These are phyloP conservation scores for Carassius gibelio DNA, from an alignment of 2,113 vertebrate species.

Conservation along the genomic window DNA sequence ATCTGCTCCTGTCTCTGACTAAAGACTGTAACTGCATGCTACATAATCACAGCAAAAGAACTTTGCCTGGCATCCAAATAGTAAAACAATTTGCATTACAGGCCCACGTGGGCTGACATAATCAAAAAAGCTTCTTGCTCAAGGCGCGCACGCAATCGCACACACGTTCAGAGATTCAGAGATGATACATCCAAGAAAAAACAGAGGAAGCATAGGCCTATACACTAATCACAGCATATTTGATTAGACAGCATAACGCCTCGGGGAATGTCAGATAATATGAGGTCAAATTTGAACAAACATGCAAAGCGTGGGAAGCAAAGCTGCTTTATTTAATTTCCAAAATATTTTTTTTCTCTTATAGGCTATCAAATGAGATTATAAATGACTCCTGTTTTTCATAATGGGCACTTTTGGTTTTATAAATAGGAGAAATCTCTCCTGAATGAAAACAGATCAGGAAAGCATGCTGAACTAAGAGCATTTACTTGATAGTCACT, in stretches of 20 bases:
- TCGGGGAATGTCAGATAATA: slow-evolving; percentile 13
- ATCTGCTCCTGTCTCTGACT: slow-evolving; percentile 16
- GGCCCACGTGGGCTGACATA: not conserved
- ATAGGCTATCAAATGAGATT: not conserved
- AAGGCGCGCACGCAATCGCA: not conserved
- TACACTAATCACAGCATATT: slow-evolving; percentile 13
- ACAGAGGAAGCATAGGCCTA: not conserved
- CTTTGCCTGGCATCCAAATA: not conserved
- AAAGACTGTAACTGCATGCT: not conserved
- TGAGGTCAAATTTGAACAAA: slow-evolving; percentile 28
- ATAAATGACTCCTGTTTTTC: not conserved
- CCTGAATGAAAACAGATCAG: slow-evolving; percentile 59
- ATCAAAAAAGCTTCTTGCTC: not conserved
- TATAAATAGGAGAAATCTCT: not conserved
- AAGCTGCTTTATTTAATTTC: slow-evolving; percentile 7
- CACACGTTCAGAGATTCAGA: not conserved
- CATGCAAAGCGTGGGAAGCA: slow-evolving; percentile 29
- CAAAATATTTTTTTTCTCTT: not conserved
- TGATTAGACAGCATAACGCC: slow-evolving; percentile 24
- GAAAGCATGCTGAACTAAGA: slow-evolving; percentile 60
- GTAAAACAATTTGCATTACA: not conserved
- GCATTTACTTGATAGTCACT: slow-evolving; percentile 54
- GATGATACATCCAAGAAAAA: slow-evolving; percentile 1
- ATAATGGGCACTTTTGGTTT: not conserved
- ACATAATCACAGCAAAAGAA: not conserved